These are phyloP conservation scores for Diadegma fenestrale DNA, from an alignment of 2,888 invertebrate genomes.

Conservation along the genomic window DNA sequence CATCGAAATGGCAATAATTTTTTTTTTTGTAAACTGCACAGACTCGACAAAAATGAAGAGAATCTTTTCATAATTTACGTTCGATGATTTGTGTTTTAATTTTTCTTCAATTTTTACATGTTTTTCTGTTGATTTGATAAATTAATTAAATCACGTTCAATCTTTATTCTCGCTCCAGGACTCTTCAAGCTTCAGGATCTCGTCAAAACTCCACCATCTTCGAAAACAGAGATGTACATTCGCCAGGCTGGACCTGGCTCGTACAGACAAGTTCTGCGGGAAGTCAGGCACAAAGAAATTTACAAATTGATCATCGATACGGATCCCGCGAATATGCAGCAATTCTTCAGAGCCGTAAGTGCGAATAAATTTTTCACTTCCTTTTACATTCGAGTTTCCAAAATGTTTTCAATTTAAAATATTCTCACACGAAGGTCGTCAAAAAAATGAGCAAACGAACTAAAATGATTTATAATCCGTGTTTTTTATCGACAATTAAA, in stretches of 20 bases:
- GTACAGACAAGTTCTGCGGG: slow-evolving; percentile 90
- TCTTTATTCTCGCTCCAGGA: slow-evolving; percentile 85
- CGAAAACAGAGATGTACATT: slow-evolving; percentile 91
- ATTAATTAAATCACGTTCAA: neutral
- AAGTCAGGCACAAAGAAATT: slow-evolving; percentile 94
- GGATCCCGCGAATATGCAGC: slow-evolving; percentile 92
- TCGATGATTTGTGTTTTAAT: no score
- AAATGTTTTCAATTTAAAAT: neutral
- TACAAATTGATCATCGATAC: slow-evolving; percentile 96
- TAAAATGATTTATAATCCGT: neutral
- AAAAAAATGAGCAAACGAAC: neutral
- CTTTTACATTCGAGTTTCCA: neutral
- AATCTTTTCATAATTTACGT: no score
- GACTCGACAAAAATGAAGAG: no score
- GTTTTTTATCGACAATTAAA: neutral
- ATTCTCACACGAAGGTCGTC: neutral
- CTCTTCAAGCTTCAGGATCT: slow-evolving; percentile 94
- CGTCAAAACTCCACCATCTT: slow-evolving; percentile 89
- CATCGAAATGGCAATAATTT: no score
- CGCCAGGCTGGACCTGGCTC: slow-evolving; percentile 90
- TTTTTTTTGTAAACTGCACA: no score
- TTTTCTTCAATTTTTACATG: no score
- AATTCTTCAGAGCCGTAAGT: slow-evolving; percentile 95
- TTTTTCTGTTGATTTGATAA: neutral
- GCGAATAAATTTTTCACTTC: neutral